These are phyloP conservation scores for Tridacna gigas DNA, from an alignment of 2,888 invertebrate species.

Conservation along the genomic window DNA sequence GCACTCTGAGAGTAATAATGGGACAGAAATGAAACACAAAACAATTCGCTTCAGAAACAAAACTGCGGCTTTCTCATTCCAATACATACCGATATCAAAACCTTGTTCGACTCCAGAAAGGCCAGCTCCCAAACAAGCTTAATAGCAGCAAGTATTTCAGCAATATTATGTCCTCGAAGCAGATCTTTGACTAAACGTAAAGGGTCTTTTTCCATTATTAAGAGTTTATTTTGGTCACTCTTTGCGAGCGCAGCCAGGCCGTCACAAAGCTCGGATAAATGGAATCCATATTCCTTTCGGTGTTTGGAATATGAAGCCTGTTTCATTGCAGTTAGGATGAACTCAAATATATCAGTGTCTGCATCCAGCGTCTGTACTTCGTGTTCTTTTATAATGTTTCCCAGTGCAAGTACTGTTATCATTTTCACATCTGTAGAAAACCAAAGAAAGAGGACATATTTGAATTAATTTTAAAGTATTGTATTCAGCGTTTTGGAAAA, in stretches of 20 bases:
- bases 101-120: conserved; percentile 69
- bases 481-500: too few species aligned
- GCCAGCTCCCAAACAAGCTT: conserved; percentile 73
- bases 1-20: too few species aligned
- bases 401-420: conserved; percentile 69
- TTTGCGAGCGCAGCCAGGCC: conserved; percentile 70
- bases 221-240: conserved; percentile 69
- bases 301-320: conserved; percentile 50
- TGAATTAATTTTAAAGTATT: too few species aligned
- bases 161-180: conserved; percentile 31
- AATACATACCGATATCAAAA: conserved; percentile 65
- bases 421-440: conserved; percentile 71
- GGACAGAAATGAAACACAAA: too few species aligned
- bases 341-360: conserved; percentile 69
- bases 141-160: conserved; percentile 55
- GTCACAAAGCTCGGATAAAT: conserved; percentile 71
- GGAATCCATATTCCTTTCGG: conserved; percentile 68
- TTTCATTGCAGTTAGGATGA: conserved; percentile 65
- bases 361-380: conserved; percentile 65
- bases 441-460: background rate
- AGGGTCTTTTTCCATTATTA: conserved; percentile 67
- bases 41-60: too few species aligned
- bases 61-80: too few species aligned
- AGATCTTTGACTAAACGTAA: conserved; percentile 48
- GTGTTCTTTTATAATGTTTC: conserved; percentile 73